Evolutionary conservation across 2,888 invertebrate species (phyloP), one percentile per base, ranked within the genome.

Genomic region (Leptopterna dolabrata): DNA sequence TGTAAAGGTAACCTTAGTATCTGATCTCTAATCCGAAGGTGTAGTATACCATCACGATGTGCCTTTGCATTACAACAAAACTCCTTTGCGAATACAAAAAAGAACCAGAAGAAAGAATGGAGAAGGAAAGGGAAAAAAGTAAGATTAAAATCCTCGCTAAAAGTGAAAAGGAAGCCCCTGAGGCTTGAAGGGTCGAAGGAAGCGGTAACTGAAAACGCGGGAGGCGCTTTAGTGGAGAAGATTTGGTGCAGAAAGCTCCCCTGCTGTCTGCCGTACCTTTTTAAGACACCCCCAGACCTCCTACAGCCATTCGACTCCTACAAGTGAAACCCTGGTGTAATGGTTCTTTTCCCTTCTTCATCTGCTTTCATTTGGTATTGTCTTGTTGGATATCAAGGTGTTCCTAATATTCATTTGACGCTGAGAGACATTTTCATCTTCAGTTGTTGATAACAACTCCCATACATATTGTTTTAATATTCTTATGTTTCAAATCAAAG

Each of bases 101-200:
- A 19, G 24, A 24, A 43, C 36, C 36, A n/a, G 19, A 36, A 43
- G 43, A 19, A 45, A 43, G 14, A 43, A 45, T 43, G 24, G 27
- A 19, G 27, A 63, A 24, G 45, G 78, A 45, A 45, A 45, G 45
- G 14, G n/a, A 36, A 78, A 16, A 24, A 24, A 27, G 41, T 19
- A 45, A 78, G 78, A 78, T 78, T 78, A 78, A 78, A 78, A 78
- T 63, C 78, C 78, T 19, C 24, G 78, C 78, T 78, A 43, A 78
- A 78, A 24, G 78, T 78, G 78, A 78, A 78, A 78, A 78, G 78
- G 78, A 78, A 78, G 43, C 45, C 78, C 78, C 78, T 78, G 43
- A 78, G 78, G 78, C 78, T n/a, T 24, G 45, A 43, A 63, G 63
- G 63, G 55, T 55, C 55, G 45, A 45, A 51, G 51, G n/a, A n/a